Base-by-base conservation (phyloP, 2,888 invertebrate species). In the Meghimatium bilineatum region DNA sequence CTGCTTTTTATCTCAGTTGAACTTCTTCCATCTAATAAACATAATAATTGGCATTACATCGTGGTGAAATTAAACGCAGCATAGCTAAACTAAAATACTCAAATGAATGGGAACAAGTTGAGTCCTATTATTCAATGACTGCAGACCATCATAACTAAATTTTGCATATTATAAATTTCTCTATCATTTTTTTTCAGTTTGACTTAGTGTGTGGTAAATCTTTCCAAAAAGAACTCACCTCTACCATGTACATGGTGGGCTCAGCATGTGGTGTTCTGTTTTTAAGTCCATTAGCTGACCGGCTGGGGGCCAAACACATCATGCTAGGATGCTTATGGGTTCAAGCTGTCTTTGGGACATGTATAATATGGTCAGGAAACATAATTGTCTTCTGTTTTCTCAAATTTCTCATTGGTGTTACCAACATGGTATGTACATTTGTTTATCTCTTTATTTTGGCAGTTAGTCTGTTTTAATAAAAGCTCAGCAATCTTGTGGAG, bases 171-270 rank as follows among this genome's bases (percentile, higher is more conserved):
- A n/a, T n/a, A n/a, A n/a, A n/a, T n/a, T n/a, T n/a, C n/a, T n/a
- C n/a, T n/a, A n/a, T n/a, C n/a, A n/a, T 36, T 71, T 72, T 23
- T 6, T 56, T 34, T 20, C 89, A 92, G 92, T 91, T 88, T 89
- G 86, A 90, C 80, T 86, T 92, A 38, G 91, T 92, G 5, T 92
- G 92, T 83, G 87, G 87, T 29, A 74, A 88, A n/a, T n/a, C 87
- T 38, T 92, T 90, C 85, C 87, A 89, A 52, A 87, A 87, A 12
- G 90, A 90, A 29, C 86, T 91, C 38, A 87, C 90, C 23, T 88
- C 90, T 1, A 90, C 91, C 14, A 87, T n/a, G n/a, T 91, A 90
- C 87, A 91, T 92, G 91, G 87, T 90, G 49, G 92, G 92, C 6
- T 87, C 88, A 72, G 86, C 89, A 3, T 76, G 86, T 60, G 91